Evolutionary conservation across 1,140 invertebrate species (phyloP), one percentile per base, ranked within the genome.

Genomic region (Pantala flavescens): DNA sequence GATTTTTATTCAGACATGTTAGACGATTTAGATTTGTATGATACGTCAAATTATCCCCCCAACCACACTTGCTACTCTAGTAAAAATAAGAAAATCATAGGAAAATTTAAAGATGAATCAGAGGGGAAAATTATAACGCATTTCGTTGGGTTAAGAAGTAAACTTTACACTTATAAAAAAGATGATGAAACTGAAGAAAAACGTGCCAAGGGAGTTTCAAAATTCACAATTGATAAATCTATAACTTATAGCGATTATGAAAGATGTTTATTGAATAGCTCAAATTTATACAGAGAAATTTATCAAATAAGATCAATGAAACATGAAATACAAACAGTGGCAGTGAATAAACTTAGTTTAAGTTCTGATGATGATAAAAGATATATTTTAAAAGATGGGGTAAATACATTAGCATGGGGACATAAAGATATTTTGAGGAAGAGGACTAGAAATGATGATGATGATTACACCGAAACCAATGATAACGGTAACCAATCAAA

Each of bases 11-110:
- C 12, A 19, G 49, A 63, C 12, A 63, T 63, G 49, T 7, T 7
- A 63, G 12, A 63, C 5, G n/a, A 63, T 7, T 21, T 63, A 16
- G 5, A 16, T 63, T 3, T 14, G 12, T 63, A 63, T 63, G 49
- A 63, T 63, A 63, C 49, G 5, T 63, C 49, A 14, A 63, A 63
- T 14, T 63, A 63, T 21, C 49, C 49, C 16, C 3, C 14, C 2
- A 7, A 80, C 74, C 80, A 81, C 0, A 79, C 11, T 24, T 63
- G 49, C 12, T 63, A 7, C 12, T 19, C 49, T 63, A 16, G 12
- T 16, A 16, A 63, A 3, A 63, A 63, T 63, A 21, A 63, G 12
- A 63, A 63, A 63, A 12, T 63, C 14, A 21, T 73, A 42, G 72
- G 72, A 5, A 73, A 73, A 73, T 24, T 73, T 21, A 73, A 73